These are phyloP conservation scores for Microcebus griseorufus DNA, from an alignment of 2,113 vertebrate genomes.

Conservation along the genomic window DNA sequence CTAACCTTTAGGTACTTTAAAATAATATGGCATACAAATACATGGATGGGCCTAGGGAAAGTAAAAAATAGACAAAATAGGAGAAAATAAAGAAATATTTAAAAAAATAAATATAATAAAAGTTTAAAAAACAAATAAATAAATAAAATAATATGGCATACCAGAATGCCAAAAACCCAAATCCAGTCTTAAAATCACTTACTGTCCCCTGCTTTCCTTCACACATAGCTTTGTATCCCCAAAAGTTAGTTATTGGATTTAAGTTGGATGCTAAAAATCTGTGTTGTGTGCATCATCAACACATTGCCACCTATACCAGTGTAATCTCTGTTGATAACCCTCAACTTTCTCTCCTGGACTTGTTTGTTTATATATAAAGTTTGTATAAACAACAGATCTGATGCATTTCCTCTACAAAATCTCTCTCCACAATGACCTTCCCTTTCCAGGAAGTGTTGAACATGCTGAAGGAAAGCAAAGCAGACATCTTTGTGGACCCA, in stretches of 20 bases:
- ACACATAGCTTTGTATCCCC: background rate
- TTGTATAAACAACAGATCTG: background rate
- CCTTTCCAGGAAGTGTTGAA: conserved; percentile 94
- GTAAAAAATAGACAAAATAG: no score
- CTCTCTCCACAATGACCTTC: conserved; percentile 1
- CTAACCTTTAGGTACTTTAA: background rate
- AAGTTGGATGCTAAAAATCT: background rate
- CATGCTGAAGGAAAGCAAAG: conserved; percentile 98
- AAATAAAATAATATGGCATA: no score
- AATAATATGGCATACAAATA: background rate
- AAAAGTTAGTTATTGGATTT: background rate
- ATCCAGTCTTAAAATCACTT: background rate
- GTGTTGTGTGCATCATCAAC: background rate
- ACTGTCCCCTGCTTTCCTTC: background rate
- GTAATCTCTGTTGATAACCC: background rate
- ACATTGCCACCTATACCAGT: background rate
- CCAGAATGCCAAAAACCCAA: background rate
- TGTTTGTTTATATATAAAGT: background rate
- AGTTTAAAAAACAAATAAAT: no score
- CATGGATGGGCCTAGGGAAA: no score
- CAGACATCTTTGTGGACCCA: conserved; percentile 98
- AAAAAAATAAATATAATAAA: no score
- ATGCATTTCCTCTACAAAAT: background rate
- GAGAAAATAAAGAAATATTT: no score
- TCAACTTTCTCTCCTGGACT: background rate